These are phyloP conservation scores for Otus sunia DNA, from an alignment of 2,113 vertebrate species.

Conservation along the genomic window DNA sequence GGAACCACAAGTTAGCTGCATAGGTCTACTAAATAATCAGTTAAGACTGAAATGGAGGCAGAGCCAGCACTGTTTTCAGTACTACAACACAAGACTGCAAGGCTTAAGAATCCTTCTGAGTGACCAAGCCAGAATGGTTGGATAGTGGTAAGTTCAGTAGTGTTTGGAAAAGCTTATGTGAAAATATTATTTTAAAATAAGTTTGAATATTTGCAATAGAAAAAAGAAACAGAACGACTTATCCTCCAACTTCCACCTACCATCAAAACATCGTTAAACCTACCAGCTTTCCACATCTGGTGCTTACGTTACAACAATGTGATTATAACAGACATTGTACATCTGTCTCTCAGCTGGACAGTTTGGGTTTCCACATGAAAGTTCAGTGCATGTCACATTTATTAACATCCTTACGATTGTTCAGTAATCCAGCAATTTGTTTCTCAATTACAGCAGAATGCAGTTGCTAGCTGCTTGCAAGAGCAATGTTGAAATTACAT, in stretches of 20 bases:
- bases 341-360: not conserved
- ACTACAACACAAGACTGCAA: not conserved
- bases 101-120: not conserved
- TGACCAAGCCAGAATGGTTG: not conserved
- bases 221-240: not conserved
- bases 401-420: slow-evolving; percentile 32
- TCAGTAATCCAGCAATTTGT: slow-evolving; percentile 57
- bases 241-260: slow-evolving; percentile 2
- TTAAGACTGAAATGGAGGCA: not conserved
- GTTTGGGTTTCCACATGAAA: not conserved
- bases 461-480: slow-evolving; percentile 53
- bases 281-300: not conserved
- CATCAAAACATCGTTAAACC: not conserved
- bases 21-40: not conserved
- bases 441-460: slow-evolving; percentile 35
- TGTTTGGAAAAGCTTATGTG: not conserved
- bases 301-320: not conserved
- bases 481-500: slow-evolving; percentile 64
- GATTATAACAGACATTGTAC: not conserved
- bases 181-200: not conserved
- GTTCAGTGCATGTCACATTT: slow-evolving; percentile 27
- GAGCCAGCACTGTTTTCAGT: not conserved
- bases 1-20: not conserved
- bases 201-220: not conserved
- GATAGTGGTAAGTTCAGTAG: not conserved